A percentile compares a stretch with the other conserved stretches of the same genome.
These are phyloP conservation scores for Graphium colonna DNA, from an alignment of 2,888 invertebrate species.

Conservation along the genomic window DNA sequence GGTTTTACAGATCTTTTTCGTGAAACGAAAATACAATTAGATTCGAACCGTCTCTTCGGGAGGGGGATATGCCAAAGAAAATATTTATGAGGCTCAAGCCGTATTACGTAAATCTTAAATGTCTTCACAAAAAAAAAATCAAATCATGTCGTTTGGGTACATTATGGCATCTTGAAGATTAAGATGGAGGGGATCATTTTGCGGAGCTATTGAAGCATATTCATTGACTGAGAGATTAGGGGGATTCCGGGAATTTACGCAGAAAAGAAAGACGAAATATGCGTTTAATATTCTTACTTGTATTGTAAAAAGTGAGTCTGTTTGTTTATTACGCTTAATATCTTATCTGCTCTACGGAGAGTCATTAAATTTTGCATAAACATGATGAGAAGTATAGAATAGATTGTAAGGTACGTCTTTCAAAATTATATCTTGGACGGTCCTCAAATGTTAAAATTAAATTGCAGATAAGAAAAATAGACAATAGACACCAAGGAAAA, in stretches of 20 bases:
- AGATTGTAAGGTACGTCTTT: no score
- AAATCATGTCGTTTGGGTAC: slow-evolving; percentile 7
- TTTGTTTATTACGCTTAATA: no score
- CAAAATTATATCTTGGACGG: no score
- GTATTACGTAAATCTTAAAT: slow-evolving; percentile 4
- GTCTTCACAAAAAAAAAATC: slow-evolving; percentile 6
- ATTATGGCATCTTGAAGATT: not conserved
- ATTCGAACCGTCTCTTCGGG: not conserved
- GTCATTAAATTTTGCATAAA: no score
- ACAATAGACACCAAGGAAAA: no score
- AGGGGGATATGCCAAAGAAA: not conserved
- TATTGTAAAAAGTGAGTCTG: not conserved
- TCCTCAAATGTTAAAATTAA: no score
- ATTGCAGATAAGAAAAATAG: no score
- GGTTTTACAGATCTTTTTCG: no score
- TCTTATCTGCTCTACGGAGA: no score
- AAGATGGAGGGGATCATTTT: not conserved
- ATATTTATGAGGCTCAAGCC: not conserved
- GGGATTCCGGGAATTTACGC: not conserved
- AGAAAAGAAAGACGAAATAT: not conserved
- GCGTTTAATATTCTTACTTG: not conserved
- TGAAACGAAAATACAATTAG: not conserved
- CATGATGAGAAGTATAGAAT: no score
- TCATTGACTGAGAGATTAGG: slow-evolving; percentile 14
- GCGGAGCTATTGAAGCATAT: slow-evolving; percentile 4